Percentiles rank a stretch among this genome's conserved stretches.
These are phyloP conservation scores for Icerya purchasi DNA, from an alignment of 2,888 invertebrate genomes.

Conservation along the genomic window DNA sequence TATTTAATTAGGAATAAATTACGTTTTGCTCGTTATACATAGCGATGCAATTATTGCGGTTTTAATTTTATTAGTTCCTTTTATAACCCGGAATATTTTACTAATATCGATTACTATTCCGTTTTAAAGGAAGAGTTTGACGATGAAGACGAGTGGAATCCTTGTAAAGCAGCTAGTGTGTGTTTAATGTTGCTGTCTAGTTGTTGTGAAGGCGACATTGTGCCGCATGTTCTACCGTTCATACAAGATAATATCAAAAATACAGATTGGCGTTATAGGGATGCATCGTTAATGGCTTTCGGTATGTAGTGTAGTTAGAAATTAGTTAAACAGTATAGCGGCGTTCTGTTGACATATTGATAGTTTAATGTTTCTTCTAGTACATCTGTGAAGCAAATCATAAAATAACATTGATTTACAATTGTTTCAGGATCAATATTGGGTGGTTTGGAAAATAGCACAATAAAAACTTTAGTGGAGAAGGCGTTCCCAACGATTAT, in stretches of 20 bases:
- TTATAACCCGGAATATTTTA: too few relatives aligned
- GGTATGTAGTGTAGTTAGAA: too few relatives aligned
- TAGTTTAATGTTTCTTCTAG: too few relatives aligned
- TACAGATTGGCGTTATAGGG: constrained; percentile 75
- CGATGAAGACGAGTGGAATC: constrained; percentile 99
- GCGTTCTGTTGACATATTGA: too few relatives aligned
- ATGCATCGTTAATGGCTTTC: constrained; percentile 97
- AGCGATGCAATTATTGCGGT: too few relatives aligned
- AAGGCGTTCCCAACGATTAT: constrained; percentile 93
- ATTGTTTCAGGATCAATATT: constrained; percentile 36
- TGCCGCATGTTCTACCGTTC: constrained; percentile 88
- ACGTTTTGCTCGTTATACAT: too few relatives aligned
- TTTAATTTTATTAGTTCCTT: too few relatives aligned
- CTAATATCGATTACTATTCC: too few relatives aligned
- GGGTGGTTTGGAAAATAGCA: constrained; percentile 64
- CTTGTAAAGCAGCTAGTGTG: constrained; percentile 95
- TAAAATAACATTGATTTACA: background rate
- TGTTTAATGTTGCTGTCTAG: constrained; percentile 93
- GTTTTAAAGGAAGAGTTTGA: constrained; percentile 80
- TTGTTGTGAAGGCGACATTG: constrained; percentile 91
- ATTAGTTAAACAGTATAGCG: too few relatives aligned
- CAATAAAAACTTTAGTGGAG: constrained; percentile 79
- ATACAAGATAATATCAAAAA: constrained; percentile 85
- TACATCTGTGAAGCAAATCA: too few relatives aligned
- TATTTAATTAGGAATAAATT: too few relatives aligned